Evolutionary conservation across 1,140 invertebrate species (phyloP), one percentile per base, ranked within the genome.

Genomic region (Pseudoatta argentina): DNA sequence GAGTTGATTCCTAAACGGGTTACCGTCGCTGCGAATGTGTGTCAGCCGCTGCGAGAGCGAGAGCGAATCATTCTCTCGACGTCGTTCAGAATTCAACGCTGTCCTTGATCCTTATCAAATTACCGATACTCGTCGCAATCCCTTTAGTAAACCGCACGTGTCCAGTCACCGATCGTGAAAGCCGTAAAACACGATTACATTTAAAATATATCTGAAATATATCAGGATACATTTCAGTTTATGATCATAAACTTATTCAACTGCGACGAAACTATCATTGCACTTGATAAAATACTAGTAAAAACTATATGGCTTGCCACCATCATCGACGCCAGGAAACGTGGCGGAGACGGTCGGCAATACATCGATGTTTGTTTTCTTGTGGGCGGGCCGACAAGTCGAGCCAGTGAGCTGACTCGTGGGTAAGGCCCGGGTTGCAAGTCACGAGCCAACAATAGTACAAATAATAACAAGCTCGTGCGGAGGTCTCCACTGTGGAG

Each of bases 371-470:
- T 94, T 94, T 94, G 93, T 93, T 93, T 93, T 93, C 86, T 91
- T 90, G 93, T 93, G 91, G 93, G 93, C 93, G 93, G 93, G 85
- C 83, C 91, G 88, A 81, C 71, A 88, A 61, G 71, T 85, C 85
- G 72, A 87, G 63, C 86, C 76, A 48, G 44, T 48, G 44, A 66
- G 83, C 82, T 78, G 66, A 86, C 91, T 91, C 85, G 88, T 72
- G 88, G 90, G 86, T 87, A 90, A 91, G 88, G 72, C 59, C 91
- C 88, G 86, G 92, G 91, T 90, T 94, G 94, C 94, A 95, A 95
- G 94, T 95, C 94, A 95, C 93, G 94, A 95, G 92, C 93, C 92
- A 94, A 95, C 94, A 95, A 95, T 95, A 94, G 93, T 94, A 95
- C 94, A 95, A 95, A 95, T 95, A 95, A 95, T 94, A 95, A 95